Percentiles rank a stretch among this genome's conserved stretches.
These are phyloP conservation scores for Chelonia mydas DNA, from an alignment of 2,797 vertebrate species.

Conservation along the genomic window DNA sequence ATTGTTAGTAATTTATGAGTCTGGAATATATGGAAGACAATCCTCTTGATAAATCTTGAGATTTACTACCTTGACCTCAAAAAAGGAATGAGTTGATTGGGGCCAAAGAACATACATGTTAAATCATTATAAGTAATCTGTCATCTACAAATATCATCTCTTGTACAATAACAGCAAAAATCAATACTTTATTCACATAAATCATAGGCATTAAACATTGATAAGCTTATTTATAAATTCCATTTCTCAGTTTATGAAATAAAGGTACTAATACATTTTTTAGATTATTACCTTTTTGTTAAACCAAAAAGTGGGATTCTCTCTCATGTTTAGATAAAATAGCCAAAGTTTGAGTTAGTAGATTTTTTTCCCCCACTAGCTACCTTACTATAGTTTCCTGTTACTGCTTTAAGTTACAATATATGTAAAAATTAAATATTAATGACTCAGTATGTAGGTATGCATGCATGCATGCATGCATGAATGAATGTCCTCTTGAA, in stretches of 20 bases:
- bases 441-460: rapidly evolving
- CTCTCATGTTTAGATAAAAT: not conserved
- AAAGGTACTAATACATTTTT: not conserved
- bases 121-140: not conserved
- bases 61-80: not conserved
- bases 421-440: not conserved
- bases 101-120: not conserved
- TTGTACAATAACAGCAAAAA: not conserved
- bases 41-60: not conserved
- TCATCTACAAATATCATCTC: not conserved
- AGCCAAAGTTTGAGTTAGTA: not conserved
- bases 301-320: not conserved
- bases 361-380: not conserved
- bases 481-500: no score
- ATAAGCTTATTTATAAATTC: not conserved
- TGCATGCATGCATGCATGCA: not conserved
- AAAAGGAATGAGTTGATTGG: not conserved
- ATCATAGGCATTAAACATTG: not conserved
- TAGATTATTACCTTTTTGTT: not conserved
- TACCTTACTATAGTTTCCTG: not conserved
- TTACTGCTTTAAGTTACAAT: not conserved
- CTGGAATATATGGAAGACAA: not conserved
- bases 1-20: not conserved
- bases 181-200: not conserved
- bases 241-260: not conserved